phyloP scores from a whole-genome alignment of 2,113 vertebrate genomes.

The Zosterops japonicus region DNA sequence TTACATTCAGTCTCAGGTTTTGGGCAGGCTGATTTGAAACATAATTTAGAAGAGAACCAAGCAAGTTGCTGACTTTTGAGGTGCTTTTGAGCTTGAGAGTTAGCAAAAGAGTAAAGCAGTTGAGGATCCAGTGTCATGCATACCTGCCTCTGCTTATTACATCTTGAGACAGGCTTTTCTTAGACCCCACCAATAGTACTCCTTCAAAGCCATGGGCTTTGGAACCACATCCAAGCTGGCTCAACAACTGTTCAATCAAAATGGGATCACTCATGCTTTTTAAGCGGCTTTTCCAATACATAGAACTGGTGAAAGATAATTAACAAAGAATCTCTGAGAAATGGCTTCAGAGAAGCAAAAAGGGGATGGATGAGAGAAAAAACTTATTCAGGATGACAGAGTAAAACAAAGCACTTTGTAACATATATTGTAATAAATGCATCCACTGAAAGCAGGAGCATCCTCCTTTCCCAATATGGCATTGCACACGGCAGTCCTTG shows the following conservation, averaged over 20 bases:
- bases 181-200: background rate
- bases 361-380: background rate
- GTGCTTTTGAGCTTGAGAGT: background rate
- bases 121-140: background rate
- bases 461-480: background rate
- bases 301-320: background rate
- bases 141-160: background rate
- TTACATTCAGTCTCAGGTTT: background rate
- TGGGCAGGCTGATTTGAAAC: background rate
- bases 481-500: rapidly evolving
- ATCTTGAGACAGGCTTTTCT: background rate
- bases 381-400: background rate
- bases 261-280: background rate
- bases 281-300: background rate
- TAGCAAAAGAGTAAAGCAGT: background rate
- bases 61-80: background rate
- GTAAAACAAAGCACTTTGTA: background rate
- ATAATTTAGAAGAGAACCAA: background rate
- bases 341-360: background rate
- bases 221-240: background rate
- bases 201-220: background rate
- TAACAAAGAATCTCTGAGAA: background rate
- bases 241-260: background rate
- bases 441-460: background rate
- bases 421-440: background rate